Base-by-base conservation (phyloP, 2,113 vertebrate species). In the Capreolus pygargus region DNA sequence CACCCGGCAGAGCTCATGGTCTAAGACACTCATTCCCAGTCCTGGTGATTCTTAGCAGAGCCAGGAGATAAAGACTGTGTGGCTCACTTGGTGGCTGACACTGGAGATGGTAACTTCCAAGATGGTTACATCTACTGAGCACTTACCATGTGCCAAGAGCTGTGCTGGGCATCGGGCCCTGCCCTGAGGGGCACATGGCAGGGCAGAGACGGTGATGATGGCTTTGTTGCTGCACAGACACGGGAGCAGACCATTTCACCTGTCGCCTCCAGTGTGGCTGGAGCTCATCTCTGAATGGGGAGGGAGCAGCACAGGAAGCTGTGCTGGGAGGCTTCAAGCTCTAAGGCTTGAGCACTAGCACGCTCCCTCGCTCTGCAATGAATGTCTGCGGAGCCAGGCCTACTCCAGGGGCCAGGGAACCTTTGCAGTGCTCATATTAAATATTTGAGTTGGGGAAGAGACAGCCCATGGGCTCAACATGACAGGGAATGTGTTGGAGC, bases 391-490 rank as follows among this genome's bases (percentile, higher is more conserved):
- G 30, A 54, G 23, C 36, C 64, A 25, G 84, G 57, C 33, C 86
- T n/a, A 28, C 14, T 83, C 27, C 54, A 15, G 47, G 84, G 78
- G 2, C 1, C 12, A 28, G 84, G 0, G 1, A 45, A 54, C 64
- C 55, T 92, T 58, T 1, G 0, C 0, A 14, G 39, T 64, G 28
- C 52, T 14, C 5, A 1, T 17, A 30, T 27, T 27, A 76, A 76
- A 15, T 39, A 76, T 78, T 6, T 3, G 50, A 92, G 33, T 9
- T 36, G 82, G 79, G 39, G 23, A 30, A 36, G 7, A 92, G 85
- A 30, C 9, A 30, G n/a, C 13, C 1, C 1, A 1, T 0, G 1
- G 39, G 39, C 83, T 21, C 52, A 33, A 11, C 16, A 23, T 0
- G 3, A 4, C 43, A 25, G 23, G 28, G 8, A 6, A 28, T 5